A percentile compares a stretch with the other conserved stretches of the same genome.
Conservation (phyloP, 2,113 vertebrate species). For the Peromyscus leucopus region DNA sequence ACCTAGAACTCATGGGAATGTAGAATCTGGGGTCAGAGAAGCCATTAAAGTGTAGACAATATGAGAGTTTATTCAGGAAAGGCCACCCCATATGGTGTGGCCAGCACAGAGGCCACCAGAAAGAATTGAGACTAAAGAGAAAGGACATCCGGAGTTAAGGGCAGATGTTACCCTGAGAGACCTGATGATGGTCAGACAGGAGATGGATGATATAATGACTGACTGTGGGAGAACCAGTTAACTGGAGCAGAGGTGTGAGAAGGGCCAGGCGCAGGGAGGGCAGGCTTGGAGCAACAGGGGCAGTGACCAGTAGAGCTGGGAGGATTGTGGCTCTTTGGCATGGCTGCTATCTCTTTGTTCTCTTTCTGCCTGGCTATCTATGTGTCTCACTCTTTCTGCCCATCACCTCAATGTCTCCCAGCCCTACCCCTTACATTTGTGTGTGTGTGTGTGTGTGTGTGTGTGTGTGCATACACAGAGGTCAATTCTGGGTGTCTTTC, state of each 20-base stretch:
- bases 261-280: background rate
- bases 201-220: background rate
- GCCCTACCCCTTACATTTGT: accelerated
- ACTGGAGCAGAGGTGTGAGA: background rate
- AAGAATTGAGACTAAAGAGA: background rate
- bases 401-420: background rate
- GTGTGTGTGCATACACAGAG: background rate
- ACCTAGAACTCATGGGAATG: background rate
- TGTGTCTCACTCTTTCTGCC: background rate
- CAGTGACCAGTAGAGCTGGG: accelerated
- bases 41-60: background rate
- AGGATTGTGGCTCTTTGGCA: too few relatives aligned
- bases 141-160: too few relatives aligned
- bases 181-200: background rate
- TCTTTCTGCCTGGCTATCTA: background rate
- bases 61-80: background rate
- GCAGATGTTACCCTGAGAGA: background rate
- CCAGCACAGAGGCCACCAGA: background rate
- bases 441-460: background rate
- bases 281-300: background rate
- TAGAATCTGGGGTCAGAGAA: background rate
- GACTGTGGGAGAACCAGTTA: background rate
- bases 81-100: accelerated
- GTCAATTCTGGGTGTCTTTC: background rate
- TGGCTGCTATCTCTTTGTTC: background rate